Percentiles rank a stretch among this genome's conserved stretches.
Evolutionary conservation across 2,888 invertebrate genomes (phyloP).

Genomic region (Drepanosiphum platanoidis): DNA sequence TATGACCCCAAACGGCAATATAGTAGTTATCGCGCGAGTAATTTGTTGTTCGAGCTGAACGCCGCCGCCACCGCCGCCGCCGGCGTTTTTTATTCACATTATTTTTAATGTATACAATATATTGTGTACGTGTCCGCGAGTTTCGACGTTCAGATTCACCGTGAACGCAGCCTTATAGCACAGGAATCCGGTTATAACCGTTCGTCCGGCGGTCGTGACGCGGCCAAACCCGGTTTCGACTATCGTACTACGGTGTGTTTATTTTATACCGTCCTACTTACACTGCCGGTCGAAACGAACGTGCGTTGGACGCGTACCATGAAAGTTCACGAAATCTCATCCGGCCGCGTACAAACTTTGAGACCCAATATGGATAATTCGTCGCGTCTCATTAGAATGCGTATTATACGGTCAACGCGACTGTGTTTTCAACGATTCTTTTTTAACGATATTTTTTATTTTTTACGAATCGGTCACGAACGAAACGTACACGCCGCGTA

Average conservation of each 20-base stretch:
- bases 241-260: conserved; percentile 1
- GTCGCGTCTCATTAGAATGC: no score
- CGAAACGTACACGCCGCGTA: background rate
- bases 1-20: conserved; percentile 15
- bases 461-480: background rate
- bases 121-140: background rate
- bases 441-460: no score
- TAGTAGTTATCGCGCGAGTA: conserved; percentile 35
- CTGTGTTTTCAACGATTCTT: no score
- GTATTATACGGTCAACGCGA: no score
- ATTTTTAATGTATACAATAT: no score
- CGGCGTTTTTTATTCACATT: conserved; percentile 7
- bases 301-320: background rate
- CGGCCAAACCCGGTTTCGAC: conserved; percentile 20
- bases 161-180: conserved; percentile 43
- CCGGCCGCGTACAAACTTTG: background rate
- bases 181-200: conserved; percentile 57
- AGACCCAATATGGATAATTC: no score
- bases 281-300: background rate
- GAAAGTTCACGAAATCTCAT: conserved; percentile 26
- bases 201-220: conserved; percentile 51
- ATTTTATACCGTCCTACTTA: conserved; percentile 35
- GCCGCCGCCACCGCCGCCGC: no score
- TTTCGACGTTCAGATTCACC: background rate
- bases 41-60: conserved; percentile 9